Conservation (phyloP, 1,140 invertebrate species). For the Branchinecta lindahli region DNA sequence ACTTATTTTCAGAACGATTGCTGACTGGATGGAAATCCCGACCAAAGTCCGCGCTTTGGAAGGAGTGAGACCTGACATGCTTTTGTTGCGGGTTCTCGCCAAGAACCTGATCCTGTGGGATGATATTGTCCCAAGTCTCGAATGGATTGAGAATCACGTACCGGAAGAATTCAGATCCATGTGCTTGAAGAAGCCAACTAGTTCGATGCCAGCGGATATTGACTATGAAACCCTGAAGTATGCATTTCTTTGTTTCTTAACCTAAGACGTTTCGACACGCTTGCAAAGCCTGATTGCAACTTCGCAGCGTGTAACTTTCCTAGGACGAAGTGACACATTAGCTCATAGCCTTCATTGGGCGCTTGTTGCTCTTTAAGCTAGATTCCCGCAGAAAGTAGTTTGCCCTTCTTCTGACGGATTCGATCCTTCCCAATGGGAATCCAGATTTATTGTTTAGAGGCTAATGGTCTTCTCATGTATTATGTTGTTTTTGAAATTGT, state of each 20-base stretch:
- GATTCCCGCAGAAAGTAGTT: too few relatives aligned
- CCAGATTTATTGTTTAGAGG: too few relatives aligned
- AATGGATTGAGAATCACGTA: constrained; percentile 73
- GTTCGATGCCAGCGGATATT: constrained; percentile 40
- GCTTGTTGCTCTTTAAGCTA: too few relatives aligned
- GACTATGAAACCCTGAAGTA: constrained; percentile 92
- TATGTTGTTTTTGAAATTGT: too few relatives aligned
- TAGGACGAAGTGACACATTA: too few relatives aligned
- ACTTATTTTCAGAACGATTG: constrained; percentile 48
- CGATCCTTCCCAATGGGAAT: too few relatives aligned
- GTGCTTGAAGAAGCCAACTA: constrained; percentile 49
- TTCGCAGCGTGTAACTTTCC: too few relatives aligned
- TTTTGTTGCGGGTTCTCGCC: constrained; percentile 65
- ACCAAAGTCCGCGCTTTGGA: constrained; percentile 79
- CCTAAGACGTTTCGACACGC: too few relatives aligned
- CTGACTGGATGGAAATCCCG: constrained; percentile 80
- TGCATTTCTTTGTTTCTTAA: constrained; percentile 25
- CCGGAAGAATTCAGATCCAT: constrained; percentile 54
- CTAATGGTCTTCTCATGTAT: too few relatives aligned
- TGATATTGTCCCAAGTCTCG: constrained; percentile 54
- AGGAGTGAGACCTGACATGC: constrained; percentile 80
- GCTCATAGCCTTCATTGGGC: too few relatives aligned
- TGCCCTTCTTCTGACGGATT: too few relatives aligned
- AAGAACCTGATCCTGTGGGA: constrained; percentile 74
- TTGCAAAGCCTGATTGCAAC: too few relatives aligned